Conservation (phyloP, 2,797 vertebrate genomes). For the Rhadinocentrus ornatus region DNA sequence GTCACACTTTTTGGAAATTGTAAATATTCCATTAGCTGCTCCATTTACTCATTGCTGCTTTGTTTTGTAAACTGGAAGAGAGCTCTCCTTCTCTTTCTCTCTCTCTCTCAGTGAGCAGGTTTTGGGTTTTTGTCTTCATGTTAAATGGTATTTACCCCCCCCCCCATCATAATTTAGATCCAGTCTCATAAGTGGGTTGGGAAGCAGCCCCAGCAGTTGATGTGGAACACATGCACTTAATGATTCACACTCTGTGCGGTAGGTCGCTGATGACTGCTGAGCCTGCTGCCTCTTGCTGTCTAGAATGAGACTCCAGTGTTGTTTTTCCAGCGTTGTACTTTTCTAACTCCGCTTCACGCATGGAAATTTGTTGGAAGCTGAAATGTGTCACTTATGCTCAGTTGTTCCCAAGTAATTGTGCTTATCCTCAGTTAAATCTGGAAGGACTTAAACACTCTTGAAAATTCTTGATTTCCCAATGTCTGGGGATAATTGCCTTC, state of each 20-base stretch:
- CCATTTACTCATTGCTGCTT: conserved; percentile 49
- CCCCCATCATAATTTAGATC: conserved; percentile 69
- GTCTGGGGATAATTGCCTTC: conserved; percentile 2
- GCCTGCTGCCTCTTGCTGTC: conserved; percentile 62
- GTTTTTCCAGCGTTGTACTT: conserved; percentile 21
- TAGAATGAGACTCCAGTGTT: conserved; percentile 51
- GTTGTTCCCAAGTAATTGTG: conserved; percentile 34
- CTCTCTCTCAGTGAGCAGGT: conserved; percentile 52
- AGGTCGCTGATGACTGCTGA: conserved; percentile 73
- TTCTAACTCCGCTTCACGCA: conserved; percentile 20
- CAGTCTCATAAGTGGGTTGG: conserved; percentile 73
- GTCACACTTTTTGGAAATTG: conserved; percentile 46
- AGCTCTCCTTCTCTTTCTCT: conserved; percentile 5
- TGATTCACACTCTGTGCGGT: conserved; percentile 82
- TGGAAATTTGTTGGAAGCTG: conserved; percentile 49
- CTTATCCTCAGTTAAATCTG: conserved; percentile 14
- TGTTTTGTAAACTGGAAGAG: conserved; percentile 42
- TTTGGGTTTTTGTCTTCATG: conserved; percentile 63
- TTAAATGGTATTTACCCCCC: conserved; percentile 59
- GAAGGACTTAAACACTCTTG: conserved; percentile 13
- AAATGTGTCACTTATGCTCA: conserved; percentile 49
- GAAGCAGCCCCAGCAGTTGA: conserved; percentile 74
- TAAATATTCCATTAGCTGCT: conserved; percentile 59
- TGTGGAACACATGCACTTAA: conserved; percentile 83
- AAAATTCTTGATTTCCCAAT: not conserved